Evolutionary conservation across 2,797 vertebrate species (phyloP), one percentile per base, ranked within the genome.

Genomic region (Sciurus carolinensis): DNA sequence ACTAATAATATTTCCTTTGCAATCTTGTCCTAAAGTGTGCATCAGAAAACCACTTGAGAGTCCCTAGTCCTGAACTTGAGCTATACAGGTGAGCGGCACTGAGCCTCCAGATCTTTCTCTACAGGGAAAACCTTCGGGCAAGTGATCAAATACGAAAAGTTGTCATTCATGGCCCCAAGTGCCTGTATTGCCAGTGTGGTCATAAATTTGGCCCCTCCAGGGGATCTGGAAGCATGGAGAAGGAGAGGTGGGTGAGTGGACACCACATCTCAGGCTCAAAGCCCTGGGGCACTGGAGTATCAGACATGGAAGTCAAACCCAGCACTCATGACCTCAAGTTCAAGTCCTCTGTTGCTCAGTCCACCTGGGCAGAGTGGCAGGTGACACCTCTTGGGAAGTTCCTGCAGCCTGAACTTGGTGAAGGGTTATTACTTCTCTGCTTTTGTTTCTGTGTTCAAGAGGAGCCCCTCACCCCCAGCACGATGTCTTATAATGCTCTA

Each of bases 31-130:
- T 30, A 20, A 84, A 39, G 22, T 7, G 1, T 3, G 8, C 1
- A 1, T 7, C 9, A 85, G 36, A 62, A 66, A 69, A 57, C 1
- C 12, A 12, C 0, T 0, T 0, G 10, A 59, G 39, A 1, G 7
- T 2, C 7, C 17, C 36, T 1, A 1, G 28, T 22, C n/a, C 39
- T 26, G 30, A 7, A 47, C 1, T 7, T 6, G 10, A 12, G 5
- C 2, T 15, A 8, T 17, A 5, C 0, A 0, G 13, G 17, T 14
- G 12, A n/a, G 52, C 15, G 4, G 5, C 5, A 4, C 33, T 33
- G 44, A 52, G 7, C 1, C 3, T 88, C 72, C 6, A 9, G 42
- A 47, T 7, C 57, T 59, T 59, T 59, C 57, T 59, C 57, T 26
- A 59, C 57, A 14, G 39, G 30, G 64, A 12, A 20, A 67, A 22